Percentiles rank a stretch among this genome's conserved stretches.
phyloP scores from a whole-genome alignment of 1,140 invertebrate species.

The fruit fly (Drosophila melanogaster) region Release_6_plus_ISO1_MT NC_004354.4:2431001-2431500 shows the following conservation, averaged over 20 bases:
- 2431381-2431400: constrained; percentile 9
- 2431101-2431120: constrained; percentile 35
- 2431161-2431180: constrained; percentile 11
- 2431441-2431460: constrained; percentile 43
- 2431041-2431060: constrained; percentile 42
- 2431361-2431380: constrained; percentile 24
- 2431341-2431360: constrained; percentile 76
- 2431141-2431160: constrained; percentile 74
- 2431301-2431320: constrained; percentile 34
- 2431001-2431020: constrained; percentile 81
- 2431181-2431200: background rate
- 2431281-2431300: constrained; percentile 56
- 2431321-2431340: constrained; percentile 79
- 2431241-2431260: constrained; percentile 2
- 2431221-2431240: constrained; percentile 8
- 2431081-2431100: background rate
- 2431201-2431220: constrained; percentile 34
- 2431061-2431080: constrained; percentile 62
- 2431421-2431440: constrained; percentile 24
- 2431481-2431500: constrained; percentile 17
- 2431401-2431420: background rate
- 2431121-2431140: constrained; percentile 62
- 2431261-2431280: constrained; percentile 44
- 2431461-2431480: constrained; percentile 44
- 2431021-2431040: constrained; percentile 62